Evolutionary conservation across 2,113 vertebrate genomes (phyloP), one percentile per base, ranked within the genome.

Genomic region (Nanger granti): DNA sequence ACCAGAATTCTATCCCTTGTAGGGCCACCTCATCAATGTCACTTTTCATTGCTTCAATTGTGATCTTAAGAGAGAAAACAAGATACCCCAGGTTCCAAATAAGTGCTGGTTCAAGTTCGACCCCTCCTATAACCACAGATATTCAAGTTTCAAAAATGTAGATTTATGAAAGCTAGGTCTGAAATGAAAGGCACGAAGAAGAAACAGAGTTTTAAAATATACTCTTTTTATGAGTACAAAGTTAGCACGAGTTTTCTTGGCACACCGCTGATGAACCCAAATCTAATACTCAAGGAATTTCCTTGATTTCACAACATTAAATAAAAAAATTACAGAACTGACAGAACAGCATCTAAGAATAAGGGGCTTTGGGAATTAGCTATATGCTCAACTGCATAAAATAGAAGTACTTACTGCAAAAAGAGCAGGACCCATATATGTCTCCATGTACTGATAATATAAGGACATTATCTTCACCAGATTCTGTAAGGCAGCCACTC

Each of bases 391-490:
- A 89, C 95, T 87, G 92, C 4, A n/a, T 49, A 47, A 95, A 62
- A 52, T 0, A 80, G 20, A 87, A 95, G 86, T 92, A 99, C 99
- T 99, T 97, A 99, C 99, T 94, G 99, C 99, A 44, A 99, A 99
- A 76, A 99, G 99, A 26, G 99, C 99, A 2, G 99, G 99, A 2
- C 99, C 99, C 99, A 99, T 99, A 96, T 99, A 99, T 0, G 99
- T 99, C 99, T 99, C 99, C 99, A 99, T 99, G 90, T 99, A 99
- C 96, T 99, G 99, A 55, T 99, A 99, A 97, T 99, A 99, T 93
- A 99, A 99, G 76, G 99, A 99, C 99, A 99, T 99, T 94, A 99
- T 99, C 99, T 99, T 99, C 98, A 99, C 99, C 99, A 99, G 98
- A 98, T 99, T 99, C 99, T 99, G 99, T 44, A 99, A 97, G 47